Evolutionary conservation across 2,888 invertebrate species (phyloP).

Genomic region (Enchytraeus crypticus): DNA sequence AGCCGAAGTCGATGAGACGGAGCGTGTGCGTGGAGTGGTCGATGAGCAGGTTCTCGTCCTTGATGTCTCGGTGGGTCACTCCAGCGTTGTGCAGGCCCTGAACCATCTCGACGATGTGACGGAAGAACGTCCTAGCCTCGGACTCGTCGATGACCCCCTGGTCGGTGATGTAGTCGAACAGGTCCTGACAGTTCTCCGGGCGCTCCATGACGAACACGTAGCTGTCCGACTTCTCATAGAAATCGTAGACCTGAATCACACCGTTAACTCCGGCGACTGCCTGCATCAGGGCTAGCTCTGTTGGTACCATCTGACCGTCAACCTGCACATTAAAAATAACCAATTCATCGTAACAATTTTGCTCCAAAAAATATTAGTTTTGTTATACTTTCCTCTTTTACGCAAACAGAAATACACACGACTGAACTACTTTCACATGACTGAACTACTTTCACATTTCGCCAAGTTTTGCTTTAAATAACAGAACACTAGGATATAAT

Average conservation of each 20-base stretch:
- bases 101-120: slow-evolving; percentile 54
- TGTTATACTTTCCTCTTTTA: too few relatives aligned
- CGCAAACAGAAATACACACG: too few relatives aligned
- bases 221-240: slow-evolving; percentile 52
- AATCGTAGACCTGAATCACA: slow-evolving; percentile 54
- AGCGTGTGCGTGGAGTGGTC: slow-evolving; percentile 53
- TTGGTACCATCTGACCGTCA: slow-evolving; percentile 50
- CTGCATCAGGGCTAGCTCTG: slow-evolving; percentile 54
- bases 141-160: slow-evolving; percentile 53
- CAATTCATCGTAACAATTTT: too few relatives aligned
- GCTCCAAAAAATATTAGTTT: too few relatives aligned
- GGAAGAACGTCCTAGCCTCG: slow-evolving; percentile 54
- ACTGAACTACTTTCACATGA: too few relatives aligned
- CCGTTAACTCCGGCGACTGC: slow-evolving; percentile 53
- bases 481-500: too few relatives aligned
- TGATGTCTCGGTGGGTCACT: slow-evolving; percentile 56
- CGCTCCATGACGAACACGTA: slow-evolving; percentile 57
- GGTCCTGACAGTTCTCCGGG: slow-evolving; percentile 54
- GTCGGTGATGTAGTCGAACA: slow-evolving; percentile 59
- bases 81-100: slow-evolving; percentile 52
- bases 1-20: slow-evolving; percentile 58
- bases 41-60: slow-evolving; percentile 58
- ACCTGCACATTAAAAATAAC: too few relatives aligned
- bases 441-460: too few relatives aligned
- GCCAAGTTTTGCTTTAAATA: too few relatives aligned